Percentiles rank a stretch among this genome's conserved stretches.
Evolutionary conservation across 1,140 invertebrate species (phyloP).

Genomic region (Holotrichia oblita): DNA sequence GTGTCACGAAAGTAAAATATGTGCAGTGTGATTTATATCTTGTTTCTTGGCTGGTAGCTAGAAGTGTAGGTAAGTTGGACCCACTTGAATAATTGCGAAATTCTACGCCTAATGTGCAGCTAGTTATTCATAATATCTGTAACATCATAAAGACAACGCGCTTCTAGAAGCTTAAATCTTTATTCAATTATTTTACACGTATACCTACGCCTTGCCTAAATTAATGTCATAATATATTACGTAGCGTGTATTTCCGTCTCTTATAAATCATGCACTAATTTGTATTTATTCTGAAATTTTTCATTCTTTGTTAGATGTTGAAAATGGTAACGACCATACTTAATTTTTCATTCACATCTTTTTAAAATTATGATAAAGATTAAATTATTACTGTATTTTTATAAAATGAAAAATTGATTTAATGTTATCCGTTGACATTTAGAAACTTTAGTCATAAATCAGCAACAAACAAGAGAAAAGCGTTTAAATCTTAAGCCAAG

Average conservation of each 20-base stretch:
- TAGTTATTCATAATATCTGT: constrained; percentile 14
- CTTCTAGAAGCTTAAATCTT: not conserved
- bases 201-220: not conserved
- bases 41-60: constrained; percentile 11
- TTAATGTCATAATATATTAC: constrained; percentile 3
- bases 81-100: constrained; percentile 24
- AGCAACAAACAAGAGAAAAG: too few relatives aligned
- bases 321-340: too few relatives aligned
- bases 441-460: too few relatives aligned
- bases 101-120: constrained; percentile 6
- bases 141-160: not conserved
- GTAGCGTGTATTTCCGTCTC: not conserved
- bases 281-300: not conserved
- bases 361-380: too few relatives aligned
- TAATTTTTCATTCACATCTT: too few relatives aligned
- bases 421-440: too few relatives aligned
- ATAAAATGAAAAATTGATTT: too few relatives aligned
- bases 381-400: too few relatives aligned
- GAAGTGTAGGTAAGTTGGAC: not conserved
- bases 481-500: too few relatives aligned
- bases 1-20: not conserved
- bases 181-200: not conserved
- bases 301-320: not conserved
- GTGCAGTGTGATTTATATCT: constrained; percentile 20
- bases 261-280: not conserved